These are phyloP conservation scores for Drosophila obscura DNA, from an alignment of 1,140 invertebrate species.

Conservation along the genomic window DNA sequence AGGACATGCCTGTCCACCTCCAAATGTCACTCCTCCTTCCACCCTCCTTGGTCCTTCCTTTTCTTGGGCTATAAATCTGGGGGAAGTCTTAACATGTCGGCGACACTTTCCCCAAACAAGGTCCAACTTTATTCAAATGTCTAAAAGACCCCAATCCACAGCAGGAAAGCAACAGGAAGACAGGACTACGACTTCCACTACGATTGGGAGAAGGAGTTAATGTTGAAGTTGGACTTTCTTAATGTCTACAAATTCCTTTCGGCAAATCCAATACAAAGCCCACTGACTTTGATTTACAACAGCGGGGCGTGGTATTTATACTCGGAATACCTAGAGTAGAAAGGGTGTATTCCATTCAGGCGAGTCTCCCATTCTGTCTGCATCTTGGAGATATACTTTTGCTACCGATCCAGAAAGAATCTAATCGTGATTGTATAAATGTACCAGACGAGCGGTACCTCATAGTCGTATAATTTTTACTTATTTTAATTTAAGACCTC, in stretches of 20 bases:
- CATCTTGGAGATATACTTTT: no score
- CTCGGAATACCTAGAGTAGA: no score
- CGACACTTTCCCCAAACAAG: conserved; percentile 65
- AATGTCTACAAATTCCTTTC: conserved; percentile 74
- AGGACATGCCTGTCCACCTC: background rate
- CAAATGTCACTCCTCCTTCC: background rate
- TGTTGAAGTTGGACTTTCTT: conserved; percentile 43
- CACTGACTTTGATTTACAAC: conserved; percentile 78
- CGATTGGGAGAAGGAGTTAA: conserved; percentile 11
- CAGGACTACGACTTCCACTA: background rate
- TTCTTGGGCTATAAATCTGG: conserved; percentile 62
- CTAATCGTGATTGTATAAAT: no score
- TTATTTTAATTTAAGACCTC: conserved; percentile 65
- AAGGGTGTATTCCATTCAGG: no score
- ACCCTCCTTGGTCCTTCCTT: background rate
- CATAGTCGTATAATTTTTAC: no score
- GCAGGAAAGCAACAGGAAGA: conserved; percentile 66
- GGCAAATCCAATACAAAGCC: conserved; percentile 72
- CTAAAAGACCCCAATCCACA: background rate
- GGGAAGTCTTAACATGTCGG: conserved; percentile 71
- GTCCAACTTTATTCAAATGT: conserved; percentile 72
- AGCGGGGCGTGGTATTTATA: conserved; percentile 64
- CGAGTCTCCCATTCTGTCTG: no score
- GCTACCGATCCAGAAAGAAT: no score
- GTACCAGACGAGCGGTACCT: no score